phyloP scores from a whole-genome alignment of 2,888 invertebrate genomes.

The Kryphioiulus occultus region DNA sequence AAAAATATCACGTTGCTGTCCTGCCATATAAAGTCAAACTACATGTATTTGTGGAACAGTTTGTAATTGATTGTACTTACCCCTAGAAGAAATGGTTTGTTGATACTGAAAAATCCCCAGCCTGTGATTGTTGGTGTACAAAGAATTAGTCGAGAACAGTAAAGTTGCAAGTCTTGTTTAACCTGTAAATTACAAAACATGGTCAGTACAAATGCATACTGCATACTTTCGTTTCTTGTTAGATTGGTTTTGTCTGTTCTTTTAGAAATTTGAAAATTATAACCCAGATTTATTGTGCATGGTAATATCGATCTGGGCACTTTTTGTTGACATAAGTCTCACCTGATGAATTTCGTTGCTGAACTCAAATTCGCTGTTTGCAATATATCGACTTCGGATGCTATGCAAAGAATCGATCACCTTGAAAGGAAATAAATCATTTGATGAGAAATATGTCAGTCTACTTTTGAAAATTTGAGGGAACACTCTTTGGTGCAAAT shows the following conservation, averaged over 20 bases:
- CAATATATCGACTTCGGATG: background rate
- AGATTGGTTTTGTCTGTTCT: no score
- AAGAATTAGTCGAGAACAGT: background rate
- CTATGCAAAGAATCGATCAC: background rate
- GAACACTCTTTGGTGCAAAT: no score
- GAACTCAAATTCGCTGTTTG: background rate
- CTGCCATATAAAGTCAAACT: no score
- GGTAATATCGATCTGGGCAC: no score
- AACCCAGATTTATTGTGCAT: no score
- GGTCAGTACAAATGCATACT: no score
- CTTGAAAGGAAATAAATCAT: background rate
- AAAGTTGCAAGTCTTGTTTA: background rate
- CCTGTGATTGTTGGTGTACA: background rate
- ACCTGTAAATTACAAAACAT: background rate
- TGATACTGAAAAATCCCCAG: slow-evolving; percentile 17
- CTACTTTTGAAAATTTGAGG: no score
- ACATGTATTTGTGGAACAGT: background rate
- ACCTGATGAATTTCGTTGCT: background rate
- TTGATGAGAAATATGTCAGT: no score
- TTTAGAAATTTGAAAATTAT: no score
- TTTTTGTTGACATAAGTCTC: background rate
- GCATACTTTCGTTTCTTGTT: no score
- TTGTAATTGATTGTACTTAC: background rate
- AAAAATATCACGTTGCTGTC: no score
- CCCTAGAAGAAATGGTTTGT: slow-evolving; percentile 10